Base-by-base conservation (phyloP, 2,888 invertebrate species). In the Diogma glabrata region DNA sequence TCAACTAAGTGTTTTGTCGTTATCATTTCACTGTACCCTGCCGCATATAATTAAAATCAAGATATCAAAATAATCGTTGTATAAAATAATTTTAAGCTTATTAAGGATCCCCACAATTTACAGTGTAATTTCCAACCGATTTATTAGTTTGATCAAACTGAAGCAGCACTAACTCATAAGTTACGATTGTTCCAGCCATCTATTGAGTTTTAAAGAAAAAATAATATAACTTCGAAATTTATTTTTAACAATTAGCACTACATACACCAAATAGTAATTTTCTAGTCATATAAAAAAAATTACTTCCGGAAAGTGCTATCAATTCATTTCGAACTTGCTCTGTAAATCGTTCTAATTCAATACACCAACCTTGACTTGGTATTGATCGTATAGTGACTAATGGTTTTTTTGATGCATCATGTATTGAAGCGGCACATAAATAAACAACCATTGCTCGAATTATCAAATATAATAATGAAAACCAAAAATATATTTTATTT, bases 381-480 rank as follows among this genome's bases (percentile, higher is more conserved):
- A 45, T 10, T 2, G n/a, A 7, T 57, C 71, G 71, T 9, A 74
- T 59, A 17, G 71, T 60, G 6, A 68, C 62, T 3, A 71, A 64
- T 1, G 72, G 70, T 23, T 68, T 60, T 46, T 65, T 60, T 23
- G 72, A 71, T 55, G 72, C 70, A 52, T 73, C 72, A 56, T 72
- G 65, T 7, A 75, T 64, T 7, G 65, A 60, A 7, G 74, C 71
- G 3, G 72, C 73, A 47, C 63, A 70, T 33, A 73, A 57, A 4
- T 72, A 72, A 4, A 75, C 71, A 0, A 67, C 63, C 2, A 66
- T 62, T 1, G 71, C 69, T 52, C 73, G 63, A 3, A 64, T 59
- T 47, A 74, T 57, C 10, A 73, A 59, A 54, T 71, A 73, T 46
- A 67, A 65, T 48, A 74, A 70, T 4, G 74, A 74, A 54, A 64